Conservation (phyloP, 2,797 vertebrate genomes). For the Rhyacichthys aspro region DNA sequence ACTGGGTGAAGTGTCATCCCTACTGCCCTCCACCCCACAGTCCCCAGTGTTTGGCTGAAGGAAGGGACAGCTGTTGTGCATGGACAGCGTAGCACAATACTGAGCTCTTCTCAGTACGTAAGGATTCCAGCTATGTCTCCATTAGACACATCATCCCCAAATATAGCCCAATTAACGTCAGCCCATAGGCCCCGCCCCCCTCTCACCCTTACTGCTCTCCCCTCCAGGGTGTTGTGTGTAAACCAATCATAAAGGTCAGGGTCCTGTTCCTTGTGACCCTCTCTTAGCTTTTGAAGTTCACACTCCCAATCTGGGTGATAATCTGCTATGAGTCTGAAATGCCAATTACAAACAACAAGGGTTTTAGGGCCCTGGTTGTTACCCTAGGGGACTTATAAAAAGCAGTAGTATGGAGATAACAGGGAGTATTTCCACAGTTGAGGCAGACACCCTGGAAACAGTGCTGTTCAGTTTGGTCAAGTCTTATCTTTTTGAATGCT, state of each 20-base stretch:
- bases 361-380: conserved; percentile 59
- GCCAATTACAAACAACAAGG: conserved; percentile 75
- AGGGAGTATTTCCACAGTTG: conserved; percentile 43
- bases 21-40: not conserved
- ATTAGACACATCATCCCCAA: conserved; percentile 73
- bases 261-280: conserved; percentile 69
- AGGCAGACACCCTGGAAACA: conserved; percentile 42
- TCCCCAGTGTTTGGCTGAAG: conserved; percentile 60
- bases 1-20: conserved; percentile 51
- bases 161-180: conserved; percentile 83
- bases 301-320: conserved; percentile 72
- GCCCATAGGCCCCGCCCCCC: conserved; percentile 54
- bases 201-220: conserved; percentile 45
- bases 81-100: conserved; percentile 40
- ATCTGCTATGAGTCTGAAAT: conserved; percentile 78
- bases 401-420: conserved; percentile 27
- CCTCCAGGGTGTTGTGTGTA: conserved; percentile 60
- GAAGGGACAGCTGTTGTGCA: conserved; percentile 80
- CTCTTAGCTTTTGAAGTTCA: conserved; percentile 72
- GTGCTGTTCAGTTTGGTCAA: conserved; percentile 32
- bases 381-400: conserved; percentile 50
- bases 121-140: conserved; percentile 82
- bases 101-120: conserved; percentile 63
- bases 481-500: conserved; percentile 9
- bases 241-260: conserved; percentile 79